These are phyloP conservation scores for Drosophila fulvimacula DNA, from an alignment of 2,888 invertebrate genomes.

Conservation along the genomic window DNA sequence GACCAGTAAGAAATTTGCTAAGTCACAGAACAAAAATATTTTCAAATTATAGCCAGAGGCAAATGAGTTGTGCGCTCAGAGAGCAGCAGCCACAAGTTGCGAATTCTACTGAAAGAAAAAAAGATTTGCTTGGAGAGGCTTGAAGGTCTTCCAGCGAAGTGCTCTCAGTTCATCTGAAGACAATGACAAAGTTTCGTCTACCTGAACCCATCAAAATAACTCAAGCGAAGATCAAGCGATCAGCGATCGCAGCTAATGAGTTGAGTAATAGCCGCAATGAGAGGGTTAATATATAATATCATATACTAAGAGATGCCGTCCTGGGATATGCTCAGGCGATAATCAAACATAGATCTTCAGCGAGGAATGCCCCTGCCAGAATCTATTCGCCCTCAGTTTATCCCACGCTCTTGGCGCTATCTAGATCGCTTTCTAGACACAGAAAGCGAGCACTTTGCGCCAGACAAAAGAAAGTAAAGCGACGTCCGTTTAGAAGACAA, in stretches of 20 bases:
- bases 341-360: neutral
- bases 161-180: neutral
- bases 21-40: too few species aligned
- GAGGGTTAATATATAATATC: neutral
- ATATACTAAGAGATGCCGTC: neutral
- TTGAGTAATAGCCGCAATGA: neutral
- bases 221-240: neutral
- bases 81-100: neutral
- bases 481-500: constrained; percentile 64
- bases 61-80: neutral
- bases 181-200: neutral
- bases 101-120: neutral
- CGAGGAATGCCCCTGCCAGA: neutral
- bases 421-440: constrained; percentile 27
- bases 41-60: too few species aligned
- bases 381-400: constrained; percentile 1
- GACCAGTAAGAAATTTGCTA: too few species aligned
- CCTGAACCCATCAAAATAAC: neutral
- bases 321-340: neutral
- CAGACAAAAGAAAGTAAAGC: constrained; percentile 73
- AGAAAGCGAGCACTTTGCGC: constrained; percentile 29
- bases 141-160: neutral
- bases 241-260: neutral
- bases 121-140: neutral
- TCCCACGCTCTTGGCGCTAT: constrained; percentile 43